Percentiles rank a stretch among this genome's conserved stretches.
Conservation (phyloP, 2,113 vertebrate species). For the Oreamnos americanus region DNA sequence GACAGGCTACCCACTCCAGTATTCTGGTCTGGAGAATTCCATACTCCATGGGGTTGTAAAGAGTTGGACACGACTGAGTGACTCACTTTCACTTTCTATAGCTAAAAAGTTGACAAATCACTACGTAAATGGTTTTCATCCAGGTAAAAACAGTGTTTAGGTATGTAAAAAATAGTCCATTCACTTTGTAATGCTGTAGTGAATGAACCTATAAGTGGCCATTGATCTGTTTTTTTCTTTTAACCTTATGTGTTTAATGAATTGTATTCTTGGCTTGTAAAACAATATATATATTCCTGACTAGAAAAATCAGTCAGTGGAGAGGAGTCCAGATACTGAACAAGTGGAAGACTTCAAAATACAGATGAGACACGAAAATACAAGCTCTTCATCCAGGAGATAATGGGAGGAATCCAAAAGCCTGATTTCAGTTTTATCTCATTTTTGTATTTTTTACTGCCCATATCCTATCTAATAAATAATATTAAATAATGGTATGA, state of each 20-base stretch:
- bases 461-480: background rate
- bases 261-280: background rate
- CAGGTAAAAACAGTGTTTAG: background rate
- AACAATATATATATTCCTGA: background rate
- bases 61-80: accelerated
- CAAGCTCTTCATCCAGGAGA: background rate
- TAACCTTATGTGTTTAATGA: background rate
- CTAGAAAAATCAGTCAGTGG: background rate
- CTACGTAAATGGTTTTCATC: background rate
- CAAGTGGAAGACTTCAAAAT: background rate
- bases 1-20: background rate
- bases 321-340: background rate
- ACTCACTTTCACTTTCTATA: background rate
- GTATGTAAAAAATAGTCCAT: background rate
- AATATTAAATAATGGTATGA: background rate
- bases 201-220: background rate
- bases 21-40: background rate
- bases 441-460: background rate
- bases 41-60: background rate
- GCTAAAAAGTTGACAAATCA: background rate
- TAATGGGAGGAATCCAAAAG: background rate
- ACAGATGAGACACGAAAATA: background rate
- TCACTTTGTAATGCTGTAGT: background rate
- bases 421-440: background rate
- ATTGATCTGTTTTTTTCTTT: background rate